Percentiles rank a stretch among this genome's conserved stretches.
phyloP scores from a whole-genome alignment of 2,888 invertebrate genomes.

The Cantharis nigra region DNA sequence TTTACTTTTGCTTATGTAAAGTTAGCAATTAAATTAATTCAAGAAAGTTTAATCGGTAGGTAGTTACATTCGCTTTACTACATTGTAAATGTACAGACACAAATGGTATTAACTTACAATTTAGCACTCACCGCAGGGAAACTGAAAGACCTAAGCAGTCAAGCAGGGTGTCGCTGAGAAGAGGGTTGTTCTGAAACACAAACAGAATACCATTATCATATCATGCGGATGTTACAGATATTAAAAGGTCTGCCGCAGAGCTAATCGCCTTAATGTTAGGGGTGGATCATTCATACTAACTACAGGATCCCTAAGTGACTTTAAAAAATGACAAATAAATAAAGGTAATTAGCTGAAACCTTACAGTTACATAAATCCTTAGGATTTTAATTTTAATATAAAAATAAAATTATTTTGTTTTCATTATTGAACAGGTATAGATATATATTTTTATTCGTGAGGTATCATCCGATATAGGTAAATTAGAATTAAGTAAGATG shows the following conservation, averaged over 20 bases:
- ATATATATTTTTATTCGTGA: too few relatives aligned
- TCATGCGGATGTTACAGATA: slow-evolving; percentile 54
- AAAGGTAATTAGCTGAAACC: slow-evolving; percentile 18
- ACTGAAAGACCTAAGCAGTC: slow-evolving; percentile 26
- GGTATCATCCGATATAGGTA: neutral
- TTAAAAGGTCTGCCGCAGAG: slow-evolving; percentile 54
- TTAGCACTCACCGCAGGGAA: slow-evolving; percentile 27
- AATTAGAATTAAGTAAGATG: neutral
- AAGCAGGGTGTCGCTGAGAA: slow-evolving; percentile 36
- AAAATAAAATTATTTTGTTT: neutral
- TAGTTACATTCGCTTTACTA: slow-evolving; percentile 12
- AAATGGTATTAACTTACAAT: slow-evolving; percentile 26
- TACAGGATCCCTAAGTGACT: slow-evolving; percentile 34
- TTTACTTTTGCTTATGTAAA: neutral
- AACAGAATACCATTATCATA: slow-evolving; percentile 53
- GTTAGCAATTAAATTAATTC: neutral
- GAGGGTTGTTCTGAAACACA: slow-evolving; percentile 38
- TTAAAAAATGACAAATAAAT: slow-evolving; percentile 30
- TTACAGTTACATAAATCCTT: neutral
- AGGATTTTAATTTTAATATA: neutral
- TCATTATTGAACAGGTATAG: neutral
- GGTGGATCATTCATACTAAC: slow-evolving; percentile 45
- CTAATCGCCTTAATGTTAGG: slow-evolving; percentile 55
- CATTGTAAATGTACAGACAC: slow-evolving; percentile 18
- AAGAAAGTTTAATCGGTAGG: slow-evolving; percentile 4